A percentile compares a stretch with the other conserved stretches of the same genome.
These are phyloP conservation scores for Spilogale gracilis DNA, from an alignment of 2,113 vertebrate species.

Conservation along the genomic window DNA sequence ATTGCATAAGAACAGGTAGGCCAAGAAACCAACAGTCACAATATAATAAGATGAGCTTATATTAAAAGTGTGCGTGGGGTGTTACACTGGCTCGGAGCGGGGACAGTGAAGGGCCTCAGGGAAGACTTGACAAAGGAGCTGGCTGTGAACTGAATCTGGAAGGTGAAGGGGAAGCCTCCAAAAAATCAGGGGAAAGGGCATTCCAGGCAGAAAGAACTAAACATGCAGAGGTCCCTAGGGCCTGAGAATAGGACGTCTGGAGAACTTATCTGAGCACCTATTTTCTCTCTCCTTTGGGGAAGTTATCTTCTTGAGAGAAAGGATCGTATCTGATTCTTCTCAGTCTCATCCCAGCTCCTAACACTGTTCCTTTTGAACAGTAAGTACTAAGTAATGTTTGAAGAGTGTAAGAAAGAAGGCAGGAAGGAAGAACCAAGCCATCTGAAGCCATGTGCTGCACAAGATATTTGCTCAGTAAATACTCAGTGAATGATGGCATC, in stretches of 20 bases:
- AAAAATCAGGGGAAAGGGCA: not conserved
- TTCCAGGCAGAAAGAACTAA: not conserved
- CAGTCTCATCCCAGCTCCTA: not conserved
- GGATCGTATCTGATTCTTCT: not conserved
- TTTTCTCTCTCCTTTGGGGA: not conserved
- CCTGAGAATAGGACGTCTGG: not conserved
- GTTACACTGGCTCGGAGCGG: not conserved
- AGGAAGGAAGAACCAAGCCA: not conserved
- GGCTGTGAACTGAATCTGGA: not conserved
- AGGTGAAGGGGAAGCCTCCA: not conserved
- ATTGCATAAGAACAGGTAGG: not conserved
- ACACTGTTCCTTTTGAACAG: not conserved
- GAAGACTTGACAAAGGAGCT: not conserved
- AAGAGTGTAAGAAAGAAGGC: not conserved
- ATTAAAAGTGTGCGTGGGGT: not conserved
- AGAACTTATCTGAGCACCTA: not conserved
- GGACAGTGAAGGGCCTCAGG: not conserved
- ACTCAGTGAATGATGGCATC: not conserved
- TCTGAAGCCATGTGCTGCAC: not conserved
- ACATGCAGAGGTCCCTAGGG: not conserved
- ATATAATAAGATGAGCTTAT: not conserved
- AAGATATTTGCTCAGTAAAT: constrained; percentile 25
- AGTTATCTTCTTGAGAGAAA: not conserved
- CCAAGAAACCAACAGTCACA: not conserved
- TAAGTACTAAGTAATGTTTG: not conserved